These are phyloP conservation scores for Eurytoma adleriae DNA, from an alignment of 2,888 invertebrate species.

Conservation along the genomic window DNA sequence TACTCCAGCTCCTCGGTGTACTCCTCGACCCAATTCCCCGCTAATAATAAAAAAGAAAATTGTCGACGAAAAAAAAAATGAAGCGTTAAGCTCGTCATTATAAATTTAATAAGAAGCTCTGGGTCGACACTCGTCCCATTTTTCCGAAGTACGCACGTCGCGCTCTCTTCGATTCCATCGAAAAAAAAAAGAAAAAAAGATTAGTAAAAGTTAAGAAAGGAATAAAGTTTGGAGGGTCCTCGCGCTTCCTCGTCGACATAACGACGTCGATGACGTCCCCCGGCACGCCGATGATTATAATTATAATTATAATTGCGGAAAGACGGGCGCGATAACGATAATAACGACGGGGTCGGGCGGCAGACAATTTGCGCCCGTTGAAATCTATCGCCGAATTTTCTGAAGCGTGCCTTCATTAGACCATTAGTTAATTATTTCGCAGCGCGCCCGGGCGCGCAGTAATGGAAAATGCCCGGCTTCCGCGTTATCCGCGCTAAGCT, in stretches of 20 bases:
- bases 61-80: neutral
- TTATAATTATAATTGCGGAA: constrained; percentile 52
- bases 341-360: constrained; percentile 28
- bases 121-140: too few species aligned
- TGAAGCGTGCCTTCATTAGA: constrained; percentile 66
- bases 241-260: neutral
- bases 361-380: constrained; percentile 14
- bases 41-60: neutral
- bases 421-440: constrained; percentile 74
- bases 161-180: too few species aligned
- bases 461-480: constrained; percentile 64
- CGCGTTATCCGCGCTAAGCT: constrained; percentile 63
- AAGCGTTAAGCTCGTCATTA: constrained; percentile 32
- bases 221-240: neutral
- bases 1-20: neutral
- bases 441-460: constrained; percentile 53
- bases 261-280: constrained; percentile 39
- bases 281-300: constrained; percentile 33
- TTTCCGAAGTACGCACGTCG: too few species aligned
- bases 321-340: constrained; percentile 24
- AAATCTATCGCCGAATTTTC: constrained; percentile 59
- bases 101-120: constrained; percentile 29
- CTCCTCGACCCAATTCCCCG: constrained; percentile 9
- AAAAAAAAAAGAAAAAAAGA: too few species aligned
- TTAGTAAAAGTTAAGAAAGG: neutral